Conservation (phyloP, 2,888 invertebrate genomes). For the Hypolimnas misippus region DNA sequence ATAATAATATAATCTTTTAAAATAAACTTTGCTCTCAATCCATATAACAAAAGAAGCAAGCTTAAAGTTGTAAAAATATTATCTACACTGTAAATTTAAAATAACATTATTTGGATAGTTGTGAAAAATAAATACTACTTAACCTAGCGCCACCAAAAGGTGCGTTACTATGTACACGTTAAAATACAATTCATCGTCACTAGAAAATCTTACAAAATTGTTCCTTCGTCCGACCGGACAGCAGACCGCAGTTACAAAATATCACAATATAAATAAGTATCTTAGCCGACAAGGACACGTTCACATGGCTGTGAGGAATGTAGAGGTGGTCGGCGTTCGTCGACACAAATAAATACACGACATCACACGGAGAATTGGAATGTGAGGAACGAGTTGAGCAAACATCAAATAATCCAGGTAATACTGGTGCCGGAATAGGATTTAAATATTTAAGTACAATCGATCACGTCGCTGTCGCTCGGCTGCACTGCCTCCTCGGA, state of each 20-base stretch:
- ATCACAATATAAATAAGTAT: constrained; percentile 39
- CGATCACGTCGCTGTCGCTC: constrained; percentile 30
- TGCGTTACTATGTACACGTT: constrained; percentile 35
- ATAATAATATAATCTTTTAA: constrained; percentile 7
- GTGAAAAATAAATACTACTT: constrained; percentile 42
- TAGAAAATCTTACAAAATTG: constrained; percentile 32
- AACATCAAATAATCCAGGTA: constrained; percentile 32
- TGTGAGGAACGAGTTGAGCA: constrained; percentile 48
- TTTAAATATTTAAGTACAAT: constrained; percentile 44
- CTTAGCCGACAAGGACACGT: not conserved
- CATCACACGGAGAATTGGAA: constrained; percentile 42
- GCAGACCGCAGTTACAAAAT: constrained; percentile 32
- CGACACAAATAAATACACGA: not conserved
- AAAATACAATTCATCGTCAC: constrained; percentile 22
- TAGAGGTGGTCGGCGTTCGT: not conserved
- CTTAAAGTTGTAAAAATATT: constrained; percentile 13
- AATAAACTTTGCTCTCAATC: constrained; percentile 2
- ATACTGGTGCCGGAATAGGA: constrained; percentile 42
- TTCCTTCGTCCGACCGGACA: constrained; percentile 23
- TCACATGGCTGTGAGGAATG: not conserved
- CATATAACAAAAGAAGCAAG: constrained; percentile 7
- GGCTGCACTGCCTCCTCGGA: not conserved
- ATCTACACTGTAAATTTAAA: constrained; percentile 28
- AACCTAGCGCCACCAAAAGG: constrained; percentile 38
- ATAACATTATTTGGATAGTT: constrained; percentile 35